Evolutionary conservation across 2,888 invertebrate species (phyloP), one percentile per base, ranked within the genome.

Genomic region (Caenorhabditis sinica): DNA sequence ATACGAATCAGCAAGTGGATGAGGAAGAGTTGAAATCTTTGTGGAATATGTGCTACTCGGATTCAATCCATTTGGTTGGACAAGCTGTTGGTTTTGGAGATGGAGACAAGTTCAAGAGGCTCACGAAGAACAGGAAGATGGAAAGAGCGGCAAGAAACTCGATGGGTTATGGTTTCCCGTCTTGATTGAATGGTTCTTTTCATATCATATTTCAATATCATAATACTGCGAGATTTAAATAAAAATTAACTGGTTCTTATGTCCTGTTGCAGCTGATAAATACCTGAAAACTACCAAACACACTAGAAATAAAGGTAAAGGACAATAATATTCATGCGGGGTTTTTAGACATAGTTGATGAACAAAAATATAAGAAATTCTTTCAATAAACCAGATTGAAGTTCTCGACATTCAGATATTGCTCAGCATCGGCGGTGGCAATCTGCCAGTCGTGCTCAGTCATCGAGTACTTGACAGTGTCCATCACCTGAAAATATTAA

Each of bases 401-500:
- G 66, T 82, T 82, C 20, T 49, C 69, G 8, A 80, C 58, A 33
- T 61, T 71, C 68, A 83, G 17, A 36, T 80, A 80, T 25, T 63
- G 20, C n/a, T 72, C 53, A n/a, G 83, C 83, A 49, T 86, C 86
- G 11, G 58, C 79, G 8, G 53, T 83, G n/a, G 74, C 74, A 20
- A 86, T 71, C 15, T 13, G 13, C 79, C 85, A 81, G 53, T 81
- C 80, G 33, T 81, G 76, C 36, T 71, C 73, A 13, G 79, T 77
- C 85, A 85, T 85, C 28, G 85, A 82, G 43, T 77, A 71, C 45
- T 85, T 85, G 11, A 85, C 79, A 40, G 77, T 81, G 66, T 85
- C 82, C 63, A 85, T 82, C 0, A 85, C 77, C 82, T 82, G 71
- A 68, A 68, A 53, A 40, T 2, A 40, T 40, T n/a, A 17, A 60